Conservation (phyloP, 2,888 invertebrate species). For the Anthophora plumipes region DNA sequence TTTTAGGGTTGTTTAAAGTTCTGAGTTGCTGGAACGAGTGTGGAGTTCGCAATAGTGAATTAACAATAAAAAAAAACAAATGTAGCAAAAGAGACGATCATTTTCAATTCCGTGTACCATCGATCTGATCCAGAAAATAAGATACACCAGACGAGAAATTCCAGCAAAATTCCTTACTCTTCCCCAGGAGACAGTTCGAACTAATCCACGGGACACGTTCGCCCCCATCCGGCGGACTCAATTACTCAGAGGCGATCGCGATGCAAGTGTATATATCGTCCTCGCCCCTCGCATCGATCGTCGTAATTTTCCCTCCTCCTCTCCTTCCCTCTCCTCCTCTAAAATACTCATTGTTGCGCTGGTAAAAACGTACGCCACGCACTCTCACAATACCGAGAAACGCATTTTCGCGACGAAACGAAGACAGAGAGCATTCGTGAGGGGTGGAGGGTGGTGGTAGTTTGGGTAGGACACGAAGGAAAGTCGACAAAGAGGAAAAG, state of each 20-base stretch:
- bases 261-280: background rate
- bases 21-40: too few species aligned
- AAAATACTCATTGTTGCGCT: constrained; percentile 60
- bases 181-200: background rate
- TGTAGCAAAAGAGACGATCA: too few species aligned
- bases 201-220: background rate
- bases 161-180: too few species aligned
- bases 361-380: constrained; percentile 27
- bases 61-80: too few species aligned
- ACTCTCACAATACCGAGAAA: constrained; percentile 43
- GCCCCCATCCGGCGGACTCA: constrained; percentile 7
- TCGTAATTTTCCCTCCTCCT: constrained; percentile 39
- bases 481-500: constrained; percentile 43
- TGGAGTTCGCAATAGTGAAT: too few species aligned
- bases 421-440: background rate
- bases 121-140: background rate
- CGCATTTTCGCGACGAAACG: constrained; percentile 22
- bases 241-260: constrained; percentile 27
- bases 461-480: background rate
- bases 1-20: too few species aligned
- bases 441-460: background rate
- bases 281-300: constrained; percentile 37
- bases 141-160: background rate
- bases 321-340: constrained; percentile 24
- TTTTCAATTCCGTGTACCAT: too few species aligned